Conservation (phyloP, 2,113 vertebrate genomes). For the Ptilorrhoa leucosticta region DNA sequence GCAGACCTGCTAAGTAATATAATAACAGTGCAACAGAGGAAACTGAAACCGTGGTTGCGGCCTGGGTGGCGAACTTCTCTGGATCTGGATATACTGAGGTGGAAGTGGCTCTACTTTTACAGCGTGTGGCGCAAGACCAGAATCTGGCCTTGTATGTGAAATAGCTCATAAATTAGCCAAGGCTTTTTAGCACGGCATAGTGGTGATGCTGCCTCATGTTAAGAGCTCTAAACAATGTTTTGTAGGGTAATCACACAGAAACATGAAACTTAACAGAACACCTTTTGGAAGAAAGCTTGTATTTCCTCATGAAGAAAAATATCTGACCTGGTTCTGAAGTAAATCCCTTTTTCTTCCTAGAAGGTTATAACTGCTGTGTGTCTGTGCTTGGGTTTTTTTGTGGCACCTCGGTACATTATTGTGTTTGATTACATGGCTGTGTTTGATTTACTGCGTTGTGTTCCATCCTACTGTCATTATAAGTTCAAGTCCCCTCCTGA, state of each 20-base stretch:
- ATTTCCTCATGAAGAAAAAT: not conserved
- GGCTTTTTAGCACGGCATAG: not conserved
- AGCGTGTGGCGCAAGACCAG: not conserved
- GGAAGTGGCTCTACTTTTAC: not conserved
- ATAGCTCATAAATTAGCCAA: not conserved
- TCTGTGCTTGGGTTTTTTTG: not conserved
- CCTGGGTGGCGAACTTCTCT: not conserved
- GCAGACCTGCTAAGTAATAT: conserved; percentile 38
- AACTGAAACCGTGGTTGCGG: not conserved
- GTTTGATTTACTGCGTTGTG: not conserved
- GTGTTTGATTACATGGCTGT: not conserved
- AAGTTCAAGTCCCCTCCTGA: not conserved
- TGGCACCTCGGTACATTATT: not conserved
- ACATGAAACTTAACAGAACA: not conserved
- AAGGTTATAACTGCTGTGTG: not conserved
- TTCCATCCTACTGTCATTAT: not conserved
- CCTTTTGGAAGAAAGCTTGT: not conserved
- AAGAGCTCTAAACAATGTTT: not conserved
- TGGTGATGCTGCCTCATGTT: not conserved
- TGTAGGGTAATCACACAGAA: not conserved
- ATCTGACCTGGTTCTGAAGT: not conserved
- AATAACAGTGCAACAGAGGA: conserved; percentile 9
- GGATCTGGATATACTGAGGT: not conserved
- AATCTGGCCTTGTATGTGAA: not conserved
- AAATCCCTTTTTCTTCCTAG: not conserved